Evolutionary conservation across 2,797 vertebrate genomes (phyloP).

Genomic region (Sebastes hubbsi): DNA sequence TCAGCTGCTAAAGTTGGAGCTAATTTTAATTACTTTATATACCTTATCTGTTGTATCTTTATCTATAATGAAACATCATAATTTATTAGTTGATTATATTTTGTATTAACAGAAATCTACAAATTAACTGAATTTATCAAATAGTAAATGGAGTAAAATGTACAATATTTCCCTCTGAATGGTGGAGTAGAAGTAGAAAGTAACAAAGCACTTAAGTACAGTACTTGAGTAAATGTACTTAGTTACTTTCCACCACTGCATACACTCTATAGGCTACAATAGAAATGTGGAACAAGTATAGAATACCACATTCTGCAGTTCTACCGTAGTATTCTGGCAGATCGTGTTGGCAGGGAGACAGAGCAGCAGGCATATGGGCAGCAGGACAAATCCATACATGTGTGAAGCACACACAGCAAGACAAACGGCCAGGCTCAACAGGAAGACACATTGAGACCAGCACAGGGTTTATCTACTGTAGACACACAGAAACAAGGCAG

Average conservation of each 20-base stretch:
- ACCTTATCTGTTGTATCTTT: not conserved
- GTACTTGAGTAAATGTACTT: not conserved
- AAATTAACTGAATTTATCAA: not conserved
- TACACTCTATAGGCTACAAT: too few relatives aligned
- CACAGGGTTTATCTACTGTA: not conserved
- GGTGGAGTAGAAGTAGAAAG: not conserved
- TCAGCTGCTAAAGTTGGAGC: too few relatives aligned
- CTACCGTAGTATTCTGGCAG: not conserved
- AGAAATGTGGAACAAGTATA: not conserved
- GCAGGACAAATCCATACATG: constrained; percentile 33
- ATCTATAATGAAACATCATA: not conserved
- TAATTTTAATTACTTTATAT: not conserved
- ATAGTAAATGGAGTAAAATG: not conserved
- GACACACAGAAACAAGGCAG: not conserved
- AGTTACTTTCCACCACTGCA: too few relatives aligned
- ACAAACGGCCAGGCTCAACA: constrained; percentile 18
- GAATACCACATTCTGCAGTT: not conserved
- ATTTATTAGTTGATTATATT: not conserved
- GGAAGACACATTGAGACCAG: constrained; percentile 8
- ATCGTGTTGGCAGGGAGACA: constrained; percentile 9
- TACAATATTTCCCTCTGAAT: not conserved
- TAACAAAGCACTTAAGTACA: not conserved
- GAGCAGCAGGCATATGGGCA: constrained; percentile 27
- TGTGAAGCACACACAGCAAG: constrained; percentile 15
- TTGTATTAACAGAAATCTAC: too few relatives aligned